Base-by-base conservation (phyloP, 2,888 invertebrate species). In the Chaitophorus viminalis region DNA sequence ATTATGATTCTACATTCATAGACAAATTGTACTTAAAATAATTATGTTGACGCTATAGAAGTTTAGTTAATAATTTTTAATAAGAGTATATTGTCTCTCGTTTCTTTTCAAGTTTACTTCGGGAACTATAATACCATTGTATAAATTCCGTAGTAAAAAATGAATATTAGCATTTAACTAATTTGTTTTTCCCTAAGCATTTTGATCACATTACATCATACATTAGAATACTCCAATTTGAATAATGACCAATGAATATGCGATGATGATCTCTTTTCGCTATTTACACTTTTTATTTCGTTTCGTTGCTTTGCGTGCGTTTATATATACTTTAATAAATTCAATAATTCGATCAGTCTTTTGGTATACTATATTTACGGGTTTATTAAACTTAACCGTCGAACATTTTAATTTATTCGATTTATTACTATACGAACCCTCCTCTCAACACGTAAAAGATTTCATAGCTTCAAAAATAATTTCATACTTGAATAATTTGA, bases 231-330 rank as follows among this genome's bases (percentile, higher is more conserved):
- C 29, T 65, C 39, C 18, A 5, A 68, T 39, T 81, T 81, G 18
- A 81, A 81, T 68, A 68, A 81, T 36, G 18, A 81, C 68, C 39
- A 68, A 81, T 36, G 33, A 29, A 39, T 39, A 68, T 5, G 46
- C 31, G 9, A 25, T 72, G 5, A 6, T 21, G 18, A 25, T 68
- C 8, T 68, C 3, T 68, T 29, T n/a, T n/a, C n/a, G n/a, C 68
- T 25, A 4, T 29, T n/a, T 68, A n/a, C 65, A n/a, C 21, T 29
- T 68, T 29, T 0, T 68, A 8, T 29, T 29, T 68, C n/a, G 29
- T 25, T 68, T 25, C 29, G 68, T 14, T 11, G 6, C 11, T 25
- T 29, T 9, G 29, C 25, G 68, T 29, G 29, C 11, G 29, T 68
- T 25, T 14, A 29, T 68, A 29, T 0, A 6, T 68, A 11, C 11